Percentiles rank a stretch among this genome's conserved stretches.
Conservation (phyloP, 1,140 invertebrate species). For the Heliconius nattereri region DNA sequence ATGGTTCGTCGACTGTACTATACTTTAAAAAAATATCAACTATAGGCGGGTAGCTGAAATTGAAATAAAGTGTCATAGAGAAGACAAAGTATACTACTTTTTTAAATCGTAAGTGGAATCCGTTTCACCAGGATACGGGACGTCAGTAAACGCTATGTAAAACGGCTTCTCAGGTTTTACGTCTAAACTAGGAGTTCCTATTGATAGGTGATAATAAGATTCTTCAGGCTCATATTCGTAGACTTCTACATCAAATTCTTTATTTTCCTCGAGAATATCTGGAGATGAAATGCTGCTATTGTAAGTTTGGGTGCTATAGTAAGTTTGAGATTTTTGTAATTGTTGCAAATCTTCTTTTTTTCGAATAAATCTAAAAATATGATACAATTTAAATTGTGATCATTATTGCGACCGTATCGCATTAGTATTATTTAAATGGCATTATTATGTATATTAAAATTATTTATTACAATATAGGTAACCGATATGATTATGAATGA, state of each 20-base stretch:
- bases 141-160: conserved; percentile 65
- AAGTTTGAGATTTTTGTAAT: conserved; percentile 43
- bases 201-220: conserved; percentile 46
- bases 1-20: too few relatives aligned
- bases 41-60: neutral
- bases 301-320: conserved; percentile 23
- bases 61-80: neutral
- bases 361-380: conserved; percentile 53
- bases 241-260: conserved; percentile 63
- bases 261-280: conserved; percentile 46
- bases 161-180: conserved; percentile 54
- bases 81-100: conserved; percentile 47
- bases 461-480: too few relatives aligned
- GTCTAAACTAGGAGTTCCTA: conserved; percentile 40
- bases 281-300: conserved; percentile 31
- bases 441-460: too few relatives aligned
- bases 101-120: conserved; percentile 68
- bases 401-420: too few relatives aligned
- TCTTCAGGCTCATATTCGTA: conserved; percentile 61
- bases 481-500: neutral
- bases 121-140: conserved; percentile 63
- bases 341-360: conserved; percentile 66
- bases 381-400: neutral
- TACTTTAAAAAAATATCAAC: too few relatives aligned
- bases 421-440: too few relatives aligned